These are phyloP conservation scores for Limnephilus auricula DNA, from an alignment of 2,888 invertebrate genomes.

Conservation along the genomic window DNA sequence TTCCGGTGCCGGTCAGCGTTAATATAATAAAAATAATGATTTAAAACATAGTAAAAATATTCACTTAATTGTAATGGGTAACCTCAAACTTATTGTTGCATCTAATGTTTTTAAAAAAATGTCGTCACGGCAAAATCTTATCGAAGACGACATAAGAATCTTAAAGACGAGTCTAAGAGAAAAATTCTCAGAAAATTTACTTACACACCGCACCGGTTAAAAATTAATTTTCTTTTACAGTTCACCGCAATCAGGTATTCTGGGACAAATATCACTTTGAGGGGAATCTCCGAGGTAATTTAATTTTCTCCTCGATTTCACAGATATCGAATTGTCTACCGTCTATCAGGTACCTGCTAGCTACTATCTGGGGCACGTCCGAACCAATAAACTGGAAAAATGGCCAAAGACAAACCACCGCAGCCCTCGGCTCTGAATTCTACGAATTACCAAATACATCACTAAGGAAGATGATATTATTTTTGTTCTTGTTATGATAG, in stretches of 20 bases:
- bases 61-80: no score
- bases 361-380: conserved; percentile 16
- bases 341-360: not conserved
- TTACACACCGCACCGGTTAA: not conserved
- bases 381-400: conserved; percentile 18
- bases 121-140: no score
- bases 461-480: not conserved
- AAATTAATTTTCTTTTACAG: conserved; percentile 3
- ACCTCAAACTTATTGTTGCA: no score
- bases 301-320: conserved; percentile 36
- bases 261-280: conserved; percentile 24
- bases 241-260: conserved; percentile 4
- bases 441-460: not conserved
- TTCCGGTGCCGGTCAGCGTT: no score
- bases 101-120: no score
- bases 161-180: no score
- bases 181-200: not conserved
- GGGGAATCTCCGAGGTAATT: conserved; percentile 26
- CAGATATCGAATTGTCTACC: conserved; percentile 20
- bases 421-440: not conserved
- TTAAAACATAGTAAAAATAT: no score
- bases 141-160: no score
- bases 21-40: no score
- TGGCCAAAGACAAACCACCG: not conserved
- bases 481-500: not conserved